Evolutionary conservation across 2,113 vertebrate species (phyloP).

Genomic region (Peromyscus maniculatus): DNA sequence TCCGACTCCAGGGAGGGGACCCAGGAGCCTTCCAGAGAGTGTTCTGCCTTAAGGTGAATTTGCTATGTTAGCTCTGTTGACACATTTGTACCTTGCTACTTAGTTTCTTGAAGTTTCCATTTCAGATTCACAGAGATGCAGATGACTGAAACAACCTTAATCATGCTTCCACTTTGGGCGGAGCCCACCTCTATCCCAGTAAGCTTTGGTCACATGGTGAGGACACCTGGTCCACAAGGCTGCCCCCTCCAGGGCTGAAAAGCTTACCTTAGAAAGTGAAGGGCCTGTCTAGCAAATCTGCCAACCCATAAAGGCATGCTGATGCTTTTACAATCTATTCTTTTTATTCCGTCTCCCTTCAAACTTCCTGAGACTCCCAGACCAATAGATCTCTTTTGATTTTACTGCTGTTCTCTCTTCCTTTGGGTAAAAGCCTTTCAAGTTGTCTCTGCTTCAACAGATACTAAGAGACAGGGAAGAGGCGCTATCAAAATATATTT

Average conservation of each 20-base stretch:
- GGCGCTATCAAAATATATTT: neutral
- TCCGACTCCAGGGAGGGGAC: neutral
- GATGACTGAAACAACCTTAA: neutral
- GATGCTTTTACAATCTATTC: neutral
- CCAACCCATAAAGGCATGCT: neutral
- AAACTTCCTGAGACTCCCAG: conserved; percentile 2
- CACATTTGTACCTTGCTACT: neutral
- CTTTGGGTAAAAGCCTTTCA: neutral
- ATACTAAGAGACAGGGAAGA: neutral
- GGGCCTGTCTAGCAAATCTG: neutral
- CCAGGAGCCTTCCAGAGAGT: too few species aligned
- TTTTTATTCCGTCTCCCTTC: neutral
- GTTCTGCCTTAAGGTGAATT: neutral
- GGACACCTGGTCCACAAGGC: neutral
- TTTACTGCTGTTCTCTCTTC: neutral
- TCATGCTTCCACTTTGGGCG: neutral
- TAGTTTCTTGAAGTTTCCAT: neutral
- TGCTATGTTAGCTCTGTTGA: neutral
- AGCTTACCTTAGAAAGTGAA: neutral
- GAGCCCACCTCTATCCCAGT: neutral
- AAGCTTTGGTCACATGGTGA: neutral
- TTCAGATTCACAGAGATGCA: neutral
- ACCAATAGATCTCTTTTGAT: neutral
- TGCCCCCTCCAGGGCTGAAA: neutral
- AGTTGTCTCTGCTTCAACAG: conserved; percentile 33